Conservation (phyloP, 92 coral and sea anemone genomes). For the Heliopora coerulea region DNA sequence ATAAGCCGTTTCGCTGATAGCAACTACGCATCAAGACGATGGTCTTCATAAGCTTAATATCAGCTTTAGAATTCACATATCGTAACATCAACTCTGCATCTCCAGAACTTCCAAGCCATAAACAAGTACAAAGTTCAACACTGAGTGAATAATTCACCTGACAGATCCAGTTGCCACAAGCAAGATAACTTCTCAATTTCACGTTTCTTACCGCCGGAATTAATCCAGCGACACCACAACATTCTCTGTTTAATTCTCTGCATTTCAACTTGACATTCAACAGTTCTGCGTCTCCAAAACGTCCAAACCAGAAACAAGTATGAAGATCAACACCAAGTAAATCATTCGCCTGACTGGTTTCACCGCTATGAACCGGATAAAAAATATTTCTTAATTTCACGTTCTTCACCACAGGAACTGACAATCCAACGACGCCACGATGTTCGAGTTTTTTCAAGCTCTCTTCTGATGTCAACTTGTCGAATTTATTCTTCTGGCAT, state of each 20-base stretch:
- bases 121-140: constrained; percentile 8
- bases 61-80: constrained; percentile 14
- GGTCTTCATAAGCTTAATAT: neutral
- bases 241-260: constrained; percentile 6
- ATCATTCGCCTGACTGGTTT: too few species aligned
- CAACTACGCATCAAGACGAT: constrained; percentile 3
- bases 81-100: constrained; percentile 3
- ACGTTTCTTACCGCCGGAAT: constrained; percentile 9
- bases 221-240: constrained; percentile 14
- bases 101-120: constrained; percentile 27
- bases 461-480: too few species aligned
- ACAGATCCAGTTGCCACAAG: constrained; percentile 10
- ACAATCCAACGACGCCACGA: too few species aligned
- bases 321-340: too few species aligned
- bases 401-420: too few species aligned
- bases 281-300: too few species aligned
- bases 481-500: too few species aligned
- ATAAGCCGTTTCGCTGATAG: constrained; percentile 17
- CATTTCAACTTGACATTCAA: too few species aligned
- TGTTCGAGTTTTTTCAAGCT: too few species aligned
- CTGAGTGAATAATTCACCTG: constrained; percentile 27
- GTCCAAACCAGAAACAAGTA: too few species aligned
- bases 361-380: too few species aligned
- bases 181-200: constrained; percentile 16
- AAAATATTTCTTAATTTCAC: too few species aligned